Evolutionary conservation across 1,140 invertebrate species (phyloP), one percentile per base, ranked within the genome.

Genomic region (Diachasmimorpha longicaudata): DNA sequence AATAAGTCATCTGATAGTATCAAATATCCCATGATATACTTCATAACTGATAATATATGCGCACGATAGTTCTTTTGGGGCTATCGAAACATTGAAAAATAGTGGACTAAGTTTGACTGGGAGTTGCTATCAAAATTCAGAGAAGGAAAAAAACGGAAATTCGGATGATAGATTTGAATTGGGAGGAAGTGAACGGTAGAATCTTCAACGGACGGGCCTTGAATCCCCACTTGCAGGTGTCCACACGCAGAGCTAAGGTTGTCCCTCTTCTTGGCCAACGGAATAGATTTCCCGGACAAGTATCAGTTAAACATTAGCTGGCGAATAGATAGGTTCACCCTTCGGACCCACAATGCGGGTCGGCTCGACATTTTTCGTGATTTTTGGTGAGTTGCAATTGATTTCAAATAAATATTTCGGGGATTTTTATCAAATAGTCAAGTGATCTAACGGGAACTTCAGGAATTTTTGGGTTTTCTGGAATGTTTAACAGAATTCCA

Each of bases 131-230:
- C 14, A 52, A 19, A 52, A 52, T 52, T 6, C n/a, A 16, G n/a
- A 46, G n/a, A 16, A 52, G 48, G 48, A 16, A 16, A 52, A 75
- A 63, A 25, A 52, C 58, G 16, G 16, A 63, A 23, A 44, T 39
- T 75, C 66, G 67, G 46, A 70, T 68, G 37, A 63, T 63, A 63
- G 58, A 63, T 63, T 63, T 63, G 58, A 63, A 25, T 58, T 44
- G 63, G 74, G 74, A 70, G 68, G 63, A 70, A 46, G 68, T 70
- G 68, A 75, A 75, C 68, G 68, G 74, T 77, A 39, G 42, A 67
- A 71, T 71, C 70, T 71, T 77, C 52, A 72, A 72, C 42, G 21
- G 55, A 70, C 42, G 72, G 68, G 68, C 76, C 76, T 77, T 77
- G 76, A 77, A 68, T 74, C 66, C 68, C 71, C 71, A 72, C 70